Percentiles rank a stretch among this genome's conserved stretches.
These are phyloP conservation scores for Stigmatopora nigra DNA, from an alignment of 2,113 vertebrate genomes.

Conservation along the genomic window DNA sequence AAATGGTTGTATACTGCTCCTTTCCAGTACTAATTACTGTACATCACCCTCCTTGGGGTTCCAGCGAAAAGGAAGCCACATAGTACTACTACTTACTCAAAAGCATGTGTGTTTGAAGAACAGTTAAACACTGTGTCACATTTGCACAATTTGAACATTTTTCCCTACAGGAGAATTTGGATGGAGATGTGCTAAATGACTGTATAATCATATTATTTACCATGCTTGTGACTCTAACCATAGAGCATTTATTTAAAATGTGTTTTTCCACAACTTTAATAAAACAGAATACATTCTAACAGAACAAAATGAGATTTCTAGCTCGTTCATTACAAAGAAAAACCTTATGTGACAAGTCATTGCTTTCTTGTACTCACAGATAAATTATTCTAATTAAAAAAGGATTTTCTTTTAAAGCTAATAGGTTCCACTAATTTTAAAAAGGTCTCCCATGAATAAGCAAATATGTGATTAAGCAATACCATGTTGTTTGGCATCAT, in stretches of 20 bases:
- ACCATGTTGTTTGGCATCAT: background rate
- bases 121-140: too few relatives aligned
- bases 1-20: background rate
- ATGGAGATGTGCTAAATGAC: constrained; percentile 7
- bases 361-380: background rate
- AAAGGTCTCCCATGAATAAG: background rate
- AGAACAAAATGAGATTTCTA: background rate
- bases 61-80: background rate
- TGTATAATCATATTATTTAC: constrained; percentile 25
- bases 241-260: background rate
- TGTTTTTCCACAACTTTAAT: background rate
- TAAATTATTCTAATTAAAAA: background rate
- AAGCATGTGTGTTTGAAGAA: background rate
- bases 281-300: background rate
- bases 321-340: background rate
- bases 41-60: background rate
- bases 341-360: background rate
- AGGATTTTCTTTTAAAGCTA: background rate
- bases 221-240: constrained; percentile 27
- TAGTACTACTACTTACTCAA: background rate
- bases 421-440: background rate
- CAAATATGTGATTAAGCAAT: background rate
- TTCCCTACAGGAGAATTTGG: background rate
- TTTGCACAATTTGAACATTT: constrained; percentile 7
- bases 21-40: constrained; percentile 3